Evolutionary conservation across 2,113 vertebrate species (phyloP), one percentile per base, ranked within the genome.

Genomic region (Antennarius striatus): DNA sequence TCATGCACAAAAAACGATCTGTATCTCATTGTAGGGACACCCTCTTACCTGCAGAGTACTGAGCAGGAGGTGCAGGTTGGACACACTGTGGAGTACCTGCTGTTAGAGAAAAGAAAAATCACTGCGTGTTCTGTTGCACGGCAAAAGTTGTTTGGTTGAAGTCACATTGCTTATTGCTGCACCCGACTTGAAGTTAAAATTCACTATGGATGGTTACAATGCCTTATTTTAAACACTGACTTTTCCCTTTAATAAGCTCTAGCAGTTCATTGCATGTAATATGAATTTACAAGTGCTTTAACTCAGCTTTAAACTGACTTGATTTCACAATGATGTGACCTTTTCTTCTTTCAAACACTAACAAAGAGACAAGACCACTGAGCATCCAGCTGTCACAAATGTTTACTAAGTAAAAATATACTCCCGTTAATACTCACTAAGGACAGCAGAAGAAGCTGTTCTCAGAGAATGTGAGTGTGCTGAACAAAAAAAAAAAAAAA

Each of bases 11-110:
- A 22, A 22, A 22, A 22, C 22, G 55, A 68, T 29, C 6, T 57
- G 66, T 7, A 50, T 32, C 7, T 10, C 17, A n/a, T 0, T 17
- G 42, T 32, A 29, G 15, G 16, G 54, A 48, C 22, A 22, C 22
- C 22, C 22, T 49, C 63, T 39, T 89, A 98, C 97, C 95, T 98
- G 96, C 82, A 99, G 90, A 42, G 91, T 86, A 83, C 88, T 95
- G 71, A 99, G 94, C 75, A 96, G 93, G 15, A 94, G 92, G 11
- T 97, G 94, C 56, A 99, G 95, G 59, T 92, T 93, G 71, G 94
- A 90, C 52, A 98, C 94, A 49, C 93, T 95, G 79, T 93, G 90
- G 55, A 96, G 91, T 50, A 98, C 91, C 85, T 96, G 95, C 95
- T 98, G 88, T 66, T 54, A 56, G 69, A 75, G 42, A 45, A 53